These are phyloP conservation scores for Cancer borealis DNA, from an alignment of 2,888 invertebrate species.

Conservation along the genomic window DNA sequence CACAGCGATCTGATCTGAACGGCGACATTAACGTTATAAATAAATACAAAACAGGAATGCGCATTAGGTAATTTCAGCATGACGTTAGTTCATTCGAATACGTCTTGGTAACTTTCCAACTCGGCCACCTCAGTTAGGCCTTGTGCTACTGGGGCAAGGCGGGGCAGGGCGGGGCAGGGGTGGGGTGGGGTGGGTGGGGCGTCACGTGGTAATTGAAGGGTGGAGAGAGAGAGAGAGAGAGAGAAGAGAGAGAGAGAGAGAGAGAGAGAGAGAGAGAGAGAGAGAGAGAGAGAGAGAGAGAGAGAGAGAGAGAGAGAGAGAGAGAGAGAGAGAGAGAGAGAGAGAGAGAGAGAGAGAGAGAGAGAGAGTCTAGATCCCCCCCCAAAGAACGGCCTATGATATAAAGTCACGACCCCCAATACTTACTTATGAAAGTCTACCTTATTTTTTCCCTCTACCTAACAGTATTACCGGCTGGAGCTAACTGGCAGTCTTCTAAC, in stretches of 20 bases:
- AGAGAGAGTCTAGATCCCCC: neutral
- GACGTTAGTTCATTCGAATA: neutral
- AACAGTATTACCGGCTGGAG: neutral
- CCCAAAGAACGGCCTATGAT: neutral
- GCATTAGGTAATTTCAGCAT: neutral
- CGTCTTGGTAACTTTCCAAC: neutral
- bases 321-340: conserved; percentile 1
- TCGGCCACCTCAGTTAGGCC: conserved; percentile 15
- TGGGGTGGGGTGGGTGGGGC: neutral
- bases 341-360: too few relatives aligned
- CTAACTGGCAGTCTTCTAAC: conserved; percentile 10
- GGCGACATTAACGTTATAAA: neutral
- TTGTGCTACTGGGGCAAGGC: neutral
- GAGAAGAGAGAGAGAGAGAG: too few relatives aligned
- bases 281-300: too few relatives aligned
- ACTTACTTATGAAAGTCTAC: neutral
- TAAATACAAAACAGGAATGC: neutral
- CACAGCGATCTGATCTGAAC: neutral
- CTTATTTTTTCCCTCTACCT: neutral
- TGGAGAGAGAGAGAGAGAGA: too few relatives aligned
- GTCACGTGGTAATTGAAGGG: neutral
- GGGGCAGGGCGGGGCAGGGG: neutral
- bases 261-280: too few relatives aligned
- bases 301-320: neutral
- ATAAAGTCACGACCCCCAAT: neutral